Base-by-base conservation (phyloP, 2,888 invertebrate genomes). In the Drosophila mercatorum region DNA sequence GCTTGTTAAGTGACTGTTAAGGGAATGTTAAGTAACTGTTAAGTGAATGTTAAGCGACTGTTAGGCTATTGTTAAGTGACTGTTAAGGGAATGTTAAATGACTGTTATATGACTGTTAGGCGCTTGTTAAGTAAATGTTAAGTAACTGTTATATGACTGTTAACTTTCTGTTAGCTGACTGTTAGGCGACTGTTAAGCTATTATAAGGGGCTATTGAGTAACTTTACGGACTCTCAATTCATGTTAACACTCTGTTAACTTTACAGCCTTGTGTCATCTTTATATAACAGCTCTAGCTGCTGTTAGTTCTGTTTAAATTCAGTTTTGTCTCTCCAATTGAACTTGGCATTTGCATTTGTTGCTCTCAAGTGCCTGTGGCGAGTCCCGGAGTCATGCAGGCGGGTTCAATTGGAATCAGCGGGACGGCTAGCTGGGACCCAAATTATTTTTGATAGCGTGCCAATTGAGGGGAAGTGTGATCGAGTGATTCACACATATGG, bases 381-480 rank as follows among this genome's bases (percentile, higher is more conserved):
- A 59, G 14, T 22, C 51, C 46, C 22, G 17, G 28, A 53, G 7
- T 12, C 26, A 2, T 46, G 46, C 17, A 26, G 5, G 41, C 65
- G 11, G 44, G 53, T 64, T 64, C 52, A 57, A 71, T 72, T 64
- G n/a, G 53, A 44, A 36, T 17, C 72, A 56, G 70, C 44, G 47
- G 60, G 36, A 12, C 41, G 36, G 47, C 12, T 49, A 53, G 47
- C 40, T 31, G 31, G 31, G 3, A 6, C 17, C 31, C 49, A 17
- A 52, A 43, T 51, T 36, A 36, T 36, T 12, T 36, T 51, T 36
- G 51, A 51, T 34, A 22, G 34, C 51, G 11, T 17, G 51, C 51
- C 26, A 47, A 67, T 40, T 22, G 51, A 11, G 10, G 51, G 51
- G 51, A 53, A 26, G 41, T 51, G 11, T 14, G 57, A 53, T 40